Base-by-base conservation (phyloP, 2,888 invertebrate genomes). In the Hoplodrina blanda region DNA sequence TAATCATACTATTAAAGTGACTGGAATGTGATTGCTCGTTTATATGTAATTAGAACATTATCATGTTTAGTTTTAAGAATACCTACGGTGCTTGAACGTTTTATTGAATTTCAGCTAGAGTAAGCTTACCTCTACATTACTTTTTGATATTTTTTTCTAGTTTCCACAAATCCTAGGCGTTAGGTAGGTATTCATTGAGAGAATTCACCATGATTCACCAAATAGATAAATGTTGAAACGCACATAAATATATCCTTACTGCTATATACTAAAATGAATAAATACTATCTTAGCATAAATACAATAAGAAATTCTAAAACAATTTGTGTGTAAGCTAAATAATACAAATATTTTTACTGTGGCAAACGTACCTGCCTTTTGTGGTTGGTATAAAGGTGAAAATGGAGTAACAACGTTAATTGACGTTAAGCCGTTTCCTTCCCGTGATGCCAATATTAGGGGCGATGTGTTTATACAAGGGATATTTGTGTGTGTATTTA, bases 401-500 rank as follows among this genome's bases (percentile, higher is more conserved):
- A 85, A 87, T 92, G 79, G 71, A 66, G 62, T 76, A 79, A 69
- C 82, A 78, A 67, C 13, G 64, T 70, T 71, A 69, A 62, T 68
- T 70, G 62, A 69, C 89, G 87, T 87, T 92, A 90, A 88, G 91
- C 89, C 86, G 83, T 92, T 93, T 89, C 88, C 85, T 87, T 86
- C 70, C 88, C 85, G 69, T 83, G 87, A 83, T 87, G 88, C 89
- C 90, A 90, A 90, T 92, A 91, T 92, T 91, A 94, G 94, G 95
- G 95, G 94, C 90, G 94, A 89, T 90, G 90, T 95, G 95, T 95
- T 95, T 95, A 93, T 91, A 90, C 91, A 94, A 92, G 93, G 94
- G 94, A 94, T 95, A 94, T 94, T 92, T 94, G 92, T 88, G 87
- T 86, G 94, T 95, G 93, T 94, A 94, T 95, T 95, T 93, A 94